Conservation (phyloP, 2,797 vertebrate species). For the Micromesistius poutassou region DNA sequence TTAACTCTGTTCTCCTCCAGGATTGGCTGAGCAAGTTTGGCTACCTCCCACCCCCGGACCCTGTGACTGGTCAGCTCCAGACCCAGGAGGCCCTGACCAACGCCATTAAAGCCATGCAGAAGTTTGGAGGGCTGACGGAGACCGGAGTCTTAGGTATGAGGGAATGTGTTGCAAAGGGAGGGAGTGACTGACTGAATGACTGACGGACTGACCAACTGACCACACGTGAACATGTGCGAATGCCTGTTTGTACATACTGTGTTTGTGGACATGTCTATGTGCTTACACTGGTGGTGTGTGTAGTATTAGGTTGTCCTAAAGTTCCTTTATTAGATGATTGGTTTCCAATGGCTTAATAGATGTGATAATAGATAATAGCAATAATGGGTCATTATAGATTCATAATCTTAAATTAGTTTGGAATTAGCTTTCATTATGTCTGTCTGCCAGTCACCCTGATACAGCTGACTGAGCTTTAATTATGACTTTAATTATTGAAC, state of each 20-base stretch:
- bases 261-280: too few relatives aligned
- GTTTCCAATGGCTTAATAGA: too few relatives aligned
- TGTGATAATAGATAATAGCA: too few relatives aligned
- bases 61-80: slow-evolving; percentile 83
- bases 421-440: neutral
- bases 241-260: too few relatives aligned
- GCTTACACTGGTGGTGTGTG: neutral
- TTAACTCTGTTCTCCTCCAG: slow-evolving; percentile 58
- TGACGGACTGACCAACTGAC: too few relatives aligned
- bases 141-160: slow-evolving; percentile 63
- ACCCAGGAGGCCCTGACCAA: slow-evolving; percentile 87
- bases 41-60: slow-evolving; percentile 87
- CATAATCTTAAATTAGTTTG: neutral
- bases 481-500: too few relatives aligned
- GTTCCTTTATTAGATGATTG: too few relatives aligned
- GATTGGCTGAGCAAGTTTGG: slow-evolving; percentile 96
- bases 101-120: slow-evolving; percentile 94
- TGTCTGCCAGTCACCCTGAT: neutral
- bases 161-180: neutral
- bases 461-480: neutral
- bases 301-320: too few relatives aligned
- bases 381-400: neutral
- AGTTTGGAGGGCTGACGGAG: slow-evolving; percentile 85
- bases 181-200: neutral
- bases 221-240: too few relatives aligned